Conservation (phyloP, 2,113 vertebrate species). For the Perognathus longimembris region DNA sequence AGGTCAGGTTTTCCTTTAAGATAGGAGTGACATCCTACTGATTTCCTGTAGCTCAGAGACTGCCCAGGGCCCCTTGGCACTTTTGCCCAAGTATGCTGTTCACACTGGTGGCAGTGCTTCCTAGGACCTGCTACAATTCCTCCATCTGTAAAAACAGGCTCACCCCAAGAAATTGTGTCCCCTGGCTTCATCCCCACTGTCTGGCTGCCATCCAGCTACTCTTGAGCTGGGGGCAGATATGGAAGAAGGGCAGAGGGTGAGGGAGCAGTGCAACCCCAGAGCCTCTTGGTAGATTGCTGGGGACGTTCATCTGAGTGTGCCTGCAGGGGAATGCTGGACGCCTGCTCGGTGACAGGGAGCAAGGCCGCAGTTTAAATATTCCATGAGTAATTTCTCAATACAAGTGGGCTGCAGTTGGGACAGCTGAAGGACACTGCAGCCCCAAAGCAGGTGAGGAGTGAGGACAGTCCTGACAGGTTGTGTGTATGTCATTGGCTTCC, state of each 20-base stretch:
- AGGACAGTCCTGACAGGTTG: neutral
- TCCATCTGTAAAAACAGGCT: neutral
- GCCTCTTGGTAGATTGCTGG: no score
- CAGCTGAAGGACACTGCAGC: conserved; percentile 66
- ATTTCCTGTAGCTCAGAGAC: neutral
- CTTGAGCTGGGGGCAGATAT: neutral
- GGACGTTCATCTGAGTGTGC: neutral
- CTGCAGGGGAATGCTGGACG: neutral
- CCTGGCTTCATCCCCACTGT: neutral
- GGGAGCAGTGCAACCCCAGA: neutral
- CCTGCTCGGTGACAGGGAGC: neutral
- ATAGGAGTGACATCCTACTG: rapidly evolving
- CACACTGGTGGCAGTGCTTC: neutral
- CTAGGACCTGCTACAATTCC: neutral
- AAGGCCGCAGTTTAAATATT: conserved; percentile 28
- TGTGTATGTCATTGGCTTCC: neutral
- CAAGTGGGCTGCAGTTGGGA: conserved; percentile 50
- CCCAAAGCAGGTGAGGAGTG: conserved; percentile 38
- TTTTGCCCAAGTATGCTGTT: no score
- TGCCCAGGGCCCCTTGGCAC: neutral
- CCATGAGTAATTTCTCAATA: conserved; percentile 62
- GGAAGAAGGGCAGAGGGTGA: neutral
- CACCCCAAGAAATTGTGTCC: neutral
- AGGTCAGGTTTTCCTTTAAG: neutral
- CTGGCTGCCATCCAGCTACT: neutral